phyloP scores from a whole-genome alignment of 2,888 invertebrate species.

The Eupeodes latifasciatus region DNA sequence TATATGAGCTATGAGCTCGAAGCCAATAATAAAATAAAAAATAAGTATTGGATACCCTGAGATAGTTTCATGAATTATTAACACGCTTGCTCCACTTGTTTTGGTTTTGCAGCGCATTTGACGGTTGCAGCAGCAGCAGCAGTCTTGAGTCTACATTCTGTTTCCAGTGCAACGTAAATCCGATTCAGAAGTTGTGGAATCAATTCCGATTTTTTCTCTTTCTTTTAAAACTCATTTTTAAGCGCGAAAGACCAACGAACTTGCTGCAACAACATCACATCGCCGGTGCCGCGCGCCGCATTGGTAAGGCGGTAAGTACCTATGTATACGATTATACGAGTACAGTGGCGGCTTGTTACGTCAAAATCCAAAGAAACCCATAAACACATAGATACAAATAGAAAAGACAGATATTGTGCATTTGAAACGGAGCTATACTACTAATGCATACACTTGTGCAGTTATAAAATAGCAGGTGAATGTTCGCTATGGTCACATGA shows the following conservation, averaged over 20 bases:
- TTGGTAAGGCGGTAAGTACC: too few species aligned
- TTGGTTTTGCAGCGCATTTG: conserved; percentile 33
- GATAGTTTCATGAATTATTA: conserved; percentile 66
- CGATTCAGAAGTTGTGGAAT: conserved; percentile 47
- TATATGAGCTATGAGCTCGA: conserved; percentile 30
- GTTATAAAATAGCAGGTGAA: conserved; percentile 76
- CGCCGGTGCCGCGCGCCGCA: neutral
- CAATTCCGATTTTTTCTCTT: conserved; percentile 1
- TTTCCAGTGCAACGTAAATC: conserved; percentile 40
- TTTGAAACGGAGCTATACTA: conserved; percentile 39
- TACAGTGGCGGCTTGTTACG: conserved; percentile 49
- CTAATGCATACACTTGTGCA: conserved; percentile 60
- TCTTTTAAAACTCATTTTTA: conserved; percentile 11
- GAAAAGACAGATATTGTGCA: conserved; percentile 42
- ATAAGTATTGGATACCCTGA: conserved; percentile 54
- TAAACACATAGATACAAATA: conserved; percentile 41
- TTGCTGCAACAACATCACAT: conserved; percentile 27
- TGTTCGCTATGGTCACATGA: conserved; percentile 76
- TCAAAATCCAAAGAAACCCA: conserved; percentile 53
- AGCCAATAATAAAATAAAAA: conserved; percentile 12
- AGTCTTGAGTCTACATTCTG: neutral
- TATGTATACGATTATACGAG: too few species aligned
- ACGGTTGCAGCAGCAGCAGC: neutral
- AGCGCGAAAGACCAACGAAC: conserved; percentile 69
- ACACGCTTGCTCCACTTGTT: conserved; percentile 62